Percentiles rank a stretch among this genome's conserved stretches.
phyloP scores from a whole-genome alignment of 2,888 invertebrate species.

The Rhamphomyia laevipes region DNA sequence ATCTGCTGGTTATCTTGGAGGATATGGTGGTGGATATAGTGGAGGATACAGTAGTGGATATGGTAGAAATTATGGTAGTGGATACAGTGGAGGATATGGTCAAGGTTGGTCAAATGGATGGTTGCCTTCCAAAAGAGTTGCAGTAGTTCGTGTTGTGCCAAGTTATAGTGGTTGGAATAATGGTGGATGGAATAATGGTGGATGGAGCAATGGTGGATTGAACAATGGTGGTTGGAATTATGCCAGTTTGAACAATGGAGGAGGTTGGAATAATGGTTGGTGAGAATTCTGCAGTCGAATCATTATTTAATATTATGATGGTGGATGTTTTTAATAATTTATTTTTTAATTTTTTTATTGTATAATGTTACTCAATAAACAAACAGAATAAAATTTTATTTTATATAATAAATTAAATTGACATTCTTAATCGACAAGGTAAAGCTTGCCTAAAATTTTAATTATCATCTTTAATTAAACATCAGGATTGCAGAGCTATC shows the following conservation, averaged over 20 bases:
- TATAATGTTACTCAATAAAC: too few relatives aligned
- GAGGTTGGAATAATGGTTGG: not conserved
- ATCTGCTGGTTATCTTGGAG: not conserved
- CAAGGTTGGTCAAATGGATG: not conserved
- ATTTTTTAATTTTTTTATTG: too few relatives aligned
- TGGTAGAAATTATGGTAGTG: not conserved
- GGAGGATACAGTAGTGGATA: not conserved
- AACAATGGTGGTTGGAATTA: not conserved
- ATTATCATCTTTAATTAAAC: too few relatives aligned
- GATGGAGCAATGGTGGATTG: not conserved
- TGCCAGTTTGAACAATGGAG: not conserved
- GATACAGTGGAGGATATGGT: not conserved
- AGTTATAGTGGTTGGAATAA: not conserved
- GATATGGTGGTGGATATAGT: not conserved
- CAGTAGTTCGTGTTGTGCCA: not conserved
- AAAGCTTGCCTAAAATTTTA: too few relatives aligned
- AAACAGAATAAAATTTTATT: too few relatives aligned
- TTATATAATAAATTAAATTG: too few relatives aligned
- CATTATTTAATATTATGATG: too few relatives aligned
- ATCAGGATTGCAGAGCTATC: too few relatives aligned
- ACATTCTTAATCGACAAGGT: too few relatives aligned
- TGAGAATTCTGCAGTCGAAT: not conserved
- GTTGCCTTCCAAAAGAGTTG: not conserved
- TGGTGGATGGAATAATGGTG: not conserved
- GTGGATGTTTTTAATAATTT: too few relatives aligned